Evolutionary conservation across 2,113 vertebrate genomes (phyloP).

Genomic region (Chiloscyllium plagiosum): DNA sequence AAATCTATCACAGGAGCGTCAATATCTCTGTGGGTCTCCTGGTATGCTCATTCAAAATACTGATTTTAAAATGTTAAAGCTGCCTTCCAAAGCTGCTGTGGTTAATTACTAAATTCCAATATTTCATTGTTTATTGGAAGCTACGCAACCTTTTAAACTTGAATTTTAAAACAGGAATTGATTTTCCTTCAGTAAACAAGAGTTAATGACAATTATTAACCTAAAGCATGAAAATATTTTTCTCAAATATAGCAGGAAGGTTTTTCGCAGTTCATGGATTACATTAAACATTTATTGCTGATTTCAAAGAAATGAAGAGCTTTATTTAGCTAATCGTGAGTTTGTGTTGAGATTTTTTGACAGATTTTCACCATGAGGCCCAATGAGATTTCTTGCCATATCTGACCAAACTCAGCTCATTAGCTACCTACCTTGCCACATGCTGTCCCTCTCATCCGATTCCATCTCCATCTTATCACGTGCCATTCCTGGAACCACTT

Average conservation of each 20-base stretch:
- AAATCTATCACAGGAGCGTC: neutral
- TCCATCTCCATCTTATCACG: no score
- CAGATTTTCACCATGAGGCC: no score
- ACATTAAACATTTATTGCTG: neutral
- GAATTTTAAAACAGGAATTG: conserved; percentile 1
- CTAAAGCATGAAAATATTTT: neutral
- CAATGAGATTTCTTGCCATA: no score
- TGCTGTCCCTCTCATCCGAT: no score
- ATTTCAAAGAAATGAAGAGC: no score
- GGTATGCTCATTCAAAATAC: neutral
- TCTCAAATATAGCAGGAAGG: neutral
- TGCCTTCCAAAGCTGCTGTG: neutral
- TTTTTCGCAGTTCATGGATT: neutral
- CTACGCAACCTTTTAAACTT: neutral
- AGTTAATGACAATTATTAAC: neutral
- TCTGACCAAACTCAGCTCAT: no score
- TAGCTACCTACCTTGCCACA: no score
- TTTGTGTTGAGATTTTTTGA: no score
- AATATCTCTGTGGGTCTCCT: neutral
- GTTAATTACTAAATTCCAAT: neutral
- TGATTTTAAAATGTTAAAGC: conserved; percentile 9
- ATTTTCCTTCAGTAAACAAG: neutral
- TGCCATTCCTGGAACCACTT: no score
- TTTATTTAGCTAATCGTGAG: no score
- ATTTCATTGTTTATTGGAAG: neutral